Conservation (phyloP, 2,888 invertebrate species). For the Baccha elongata region DNA sequence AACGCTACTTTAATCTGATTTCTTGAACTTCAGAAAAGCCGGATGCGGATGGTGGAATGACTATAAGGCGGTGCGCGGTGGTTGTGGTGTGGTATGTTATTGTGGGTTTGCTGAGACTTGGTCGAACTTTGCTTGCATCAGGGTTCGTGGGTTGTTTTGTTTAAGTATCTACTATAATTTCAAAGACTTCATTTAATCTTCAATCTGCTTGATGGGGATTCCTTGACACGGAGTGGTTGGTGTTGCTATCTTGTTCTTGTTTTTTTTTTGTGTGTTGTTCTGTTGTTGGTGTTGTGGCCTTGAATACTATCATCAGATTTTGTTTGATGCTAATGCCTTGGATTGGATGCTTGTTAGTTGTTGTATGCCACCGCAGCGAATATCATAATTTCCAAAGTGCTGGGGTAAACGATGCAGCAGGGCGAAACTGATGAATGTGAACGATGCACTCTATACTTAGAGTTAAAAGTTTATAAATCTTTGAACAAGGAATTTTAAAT, state of each 20-base stretch:
- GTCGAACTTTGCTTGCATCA: slow-evolving; percentile 27
- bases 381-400: slow-evolving; percentile 48
- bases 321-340: slow-evolving; percentile 35
- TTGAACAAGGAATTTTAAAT: slow-evolving; percentile 21
- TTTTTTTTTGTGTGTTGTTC: neutral
- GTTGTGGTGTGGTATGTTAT: slow-evolving; percentile 24
- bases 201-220: slow-evolving; percentile 14
- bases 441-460: slow-evolving; percentile 1
- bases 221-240: neutral
- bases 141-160: slow-evolving; percentile 8
- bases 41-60: slow-evolving; percentile 21
- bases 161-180: slow-evolving; percentile 45
- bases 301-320: slow-evolving; percentile 55
- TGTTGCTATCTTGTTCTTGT: neutral
- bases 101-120: slow-evolving; percentile 6
- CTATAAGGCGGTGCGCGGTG: neutral
- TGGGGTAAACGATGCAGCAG: slow-evolving; percentile 33
- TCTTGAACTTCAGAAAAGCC: slow-evolving; percentile 37
- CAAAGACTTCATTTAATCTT: slow-evolving; percentile 23
- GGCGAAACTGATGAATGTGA: slow-evolving; percentile 32
- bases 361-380: slow-evolving; percentile 35
- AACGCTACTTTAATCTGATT: slow-evolving; percentile 67
- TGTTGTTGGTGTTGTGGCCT: slow-evolving; percentile 27
- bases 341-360: slow-evolving; percentile 38
- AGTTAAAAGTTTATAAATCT: slow-evolving; percentile 3